These are phyloP conservation scores for Montipora capitata DNA, from an alignment of 92 coral and sea anemone genomes.

Conservation along the genomic window DNA sequence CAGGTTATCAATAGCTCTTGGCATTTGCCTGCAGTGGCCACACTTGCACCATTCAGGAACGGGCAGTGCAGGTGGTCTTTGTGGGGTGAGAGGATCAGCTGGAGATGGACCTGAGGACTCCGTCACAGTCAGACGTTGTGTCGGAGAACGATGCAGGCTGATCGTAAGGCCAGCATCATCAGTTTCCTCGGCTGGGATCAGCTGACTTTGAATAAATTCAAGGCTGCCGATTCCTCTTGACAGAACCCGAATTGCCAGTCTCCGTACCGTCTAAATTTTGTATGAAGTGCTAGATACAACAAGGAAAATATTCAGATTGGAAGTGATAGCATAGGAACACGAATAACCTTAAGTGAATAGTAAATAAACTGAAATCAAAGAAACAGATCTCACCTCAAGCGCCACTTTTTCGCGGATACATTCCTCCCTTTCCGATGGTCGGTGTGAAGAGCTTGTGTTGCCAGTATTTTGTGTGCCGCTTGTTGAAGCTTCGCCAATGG, in stretches of 20 bases:
- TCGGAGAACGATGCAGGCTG: neutral
- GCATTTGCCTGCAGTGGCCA: constrained; percentile 22
- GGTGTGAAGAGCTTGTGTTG: neutral
- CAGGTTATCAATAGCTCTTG: neutral
- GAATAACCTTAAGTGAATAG: neutral
- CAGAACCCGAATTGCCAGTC: constrained; percentile 21
- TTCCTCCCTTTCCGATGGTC: constrained; percentile 30
- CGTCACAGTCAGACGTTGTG: neutral
- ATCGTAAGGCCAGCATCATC: neutral
- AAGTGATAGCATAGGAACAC: neutral
- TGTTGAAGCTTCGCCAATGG: neutral
- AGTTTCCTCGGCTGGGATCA: neutral
- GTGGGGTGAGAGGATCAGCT: neutral
- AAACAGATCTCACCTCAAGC: neutral
- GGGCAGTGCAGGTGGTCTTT: neutral
- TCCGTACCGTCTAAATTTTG: neutral
- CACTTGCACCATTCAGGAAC: constrained; percentile 31
- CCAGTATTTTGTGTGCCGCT: neutral
- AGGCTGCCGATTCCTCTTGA: constrained; percentile 16
- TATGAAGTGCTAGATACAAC: neutral
- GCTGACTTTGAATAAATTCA: constrained; percentile 28
- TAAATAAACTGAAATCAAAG: neutral
- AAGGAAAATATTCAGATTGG: neutral
- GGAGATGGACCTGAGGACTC: neutral
- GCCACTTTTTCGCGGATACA: constrained; percentile 7